phyloP scores from a whole-genome alignment of 1,140 invertebrate genomes.

The Cyphomyrmex costatus region DNA sequence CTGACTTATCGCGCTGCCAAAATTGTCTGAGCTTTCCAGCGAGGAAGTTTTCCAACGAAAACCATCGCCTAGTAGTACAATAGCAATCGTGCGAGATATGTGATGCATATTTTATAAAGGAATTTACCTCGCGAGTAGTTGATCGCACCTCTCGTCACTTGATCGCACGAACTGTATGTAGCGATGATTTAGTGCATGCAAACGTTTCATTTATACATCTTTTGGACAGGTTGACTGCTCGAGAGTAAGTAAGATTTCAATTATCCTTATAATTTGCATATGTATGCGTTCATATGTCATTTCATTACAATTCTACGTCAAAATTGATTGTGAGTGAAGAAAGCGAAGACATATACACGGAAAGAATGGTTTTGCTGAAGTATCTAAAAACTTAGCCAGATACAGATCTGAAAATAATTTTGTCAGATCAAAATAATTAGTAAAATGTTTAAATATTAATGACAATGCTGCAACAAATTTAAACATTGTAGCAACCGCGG shows the following conservation, averaged over 20 bases:
- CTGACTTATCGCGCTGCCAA: conserved; percentile 4
- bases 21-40: not conserved
- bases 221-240: not conserved
- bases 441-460: too few species aligned
- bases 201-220: not conserved
- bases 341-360: not conserved
- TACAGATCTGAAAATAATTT: too few species aligned
- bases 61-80: not conserved
- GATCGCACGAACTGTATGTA: not conserved
- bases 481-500: too few species aligned
- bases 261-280: not conserved
- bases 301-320: not conserved
- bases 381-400: too few species aligned
- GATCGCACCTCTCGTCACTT: not conserved
- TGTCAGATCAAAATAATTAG: too few species aligned
- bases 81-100: conserved; percentile 21
- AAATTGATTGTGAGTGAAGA: not conserved
- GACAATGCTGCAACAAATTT: too few species aligned
- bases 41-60: not conserved
- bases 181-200: not conserved
- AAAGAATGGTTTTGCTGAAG: too few species aligned
- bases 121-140: not conserved
- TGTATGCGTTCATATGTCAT: not conserved
- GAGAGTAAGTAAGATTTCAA: not conserved
- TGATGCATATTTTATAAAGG: not conserved